A percentile compares a stretch with the other conserved stretches of the same genome.
Evolutionary conservation across 2,888 invertebrate species (phyloP).

Genomic region (Adineta ricciae): DNA sequence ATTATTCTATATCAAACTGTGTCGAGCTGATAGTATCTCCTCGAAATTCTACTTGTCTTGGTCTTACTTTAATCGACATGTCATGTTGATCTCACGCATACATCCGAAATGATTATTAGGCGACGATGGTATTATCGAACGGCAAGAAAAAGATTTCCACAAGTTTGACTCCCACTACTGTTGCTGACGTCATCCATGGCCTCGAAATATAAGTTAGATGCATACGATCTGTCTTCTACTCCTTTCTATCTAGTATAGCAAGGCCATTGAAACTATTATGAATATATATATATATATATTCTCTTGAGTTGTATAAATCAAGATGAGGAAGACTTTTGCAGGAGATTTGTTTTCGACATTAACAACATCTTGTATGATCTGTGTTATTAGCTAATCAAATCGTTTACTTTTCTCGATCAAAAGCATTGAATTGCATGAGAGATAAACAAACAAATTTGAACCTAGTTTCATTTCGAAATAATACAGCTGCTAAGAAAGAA

Average conservation of each 20-base stretch:
- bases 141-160: not conserved
- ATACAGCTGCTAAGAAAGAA: not conserved
- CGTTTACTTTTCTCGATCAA: not conserved
- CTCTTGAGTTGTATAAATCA: not conserved
- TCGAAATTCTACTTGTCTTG: not conserved
- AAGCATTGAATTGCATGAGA: not conserved
- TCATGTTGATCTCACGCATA: not conserved
- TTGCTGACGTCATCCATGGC: not conserved
- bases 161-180: not conserved
- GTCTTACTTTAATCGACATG: slow-evolving; percentile 9
- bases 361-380: not conserved
- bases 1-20: not conserved
- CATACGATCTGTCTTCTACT: not conserved
- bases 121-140: not conserved
- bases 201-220: not conserved
- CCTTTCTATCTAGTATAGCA: not conserved
- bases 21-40: not conserved
- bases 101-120: not conserved
- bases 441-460: not conserved
- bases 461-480: not conserved
- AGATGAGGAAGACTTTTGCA: not conserved
- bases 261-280: not conserved
- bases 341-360: not conserved
- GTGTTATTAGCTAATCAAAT: not conserved
- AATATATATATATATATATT: not conserved